Base-by-base conservation (phyloP, 1,140 invertebrate genomes). In the Sitobion miscanthi region DNA sequence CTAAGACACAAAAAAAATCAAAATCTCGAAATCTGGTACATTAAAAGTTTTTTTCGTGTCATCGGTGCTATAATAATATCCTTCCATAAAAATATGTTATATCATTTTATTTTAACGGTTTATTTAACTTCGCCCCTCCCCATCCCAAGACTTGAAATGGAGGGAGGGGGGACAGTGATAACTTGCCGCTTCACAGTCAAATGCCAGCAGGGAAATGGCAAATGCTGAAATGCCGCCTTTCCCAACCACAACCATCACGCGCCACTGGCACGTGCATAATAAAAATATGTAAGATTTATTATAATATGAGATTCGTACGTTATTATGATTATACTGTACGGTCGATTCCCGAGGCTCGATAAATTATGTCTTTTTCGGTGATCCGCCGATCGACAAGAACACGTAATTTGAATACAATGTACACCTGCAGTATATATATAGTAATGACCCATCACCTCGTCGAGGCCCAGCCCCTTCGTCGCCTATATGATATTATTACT, bases 341-440 rank as follows among this genome's bases (percentile, higher is more conserved):
- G 62, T n/a, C 62, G 62, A n/a, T 77, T 77, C 62, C 62, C 62
- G 62, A 23, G 49, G 47, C 87, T 30, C 47, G 49, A 87, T 83
- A 77, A 77, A 77, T 77, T 77, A 77, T 35, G 20, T 2, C 35
- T 38, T 38, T 83, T 83, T 83, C 35, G 77, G 77, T 49, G 45
- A 87, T 87, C 42, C 30, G 49, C n/a, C 87, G 47, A 89, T 89
- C 47, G 87, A 54, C 20, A 54, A 54, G 21, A 52, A 54, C 52
- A 38, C 49, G 88, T 52, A 49, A 89, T 89, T 89, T 89, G 88
- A 89, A 89, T 89, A 89, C 88, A 89, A 89, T 89, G 49, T 87
- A 45, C 85, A 35, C 25, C 30, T 69, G 62, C 52, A 23, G 52
- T 54, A 54, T 42, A 83, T 89, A 54, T 38, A 89, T 38, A 35